These are phyloP conservation scores for Malacoraja senta DNA, from an alignment of 2,797 vertebrate species.

Conservation along the genomic window DNA sequence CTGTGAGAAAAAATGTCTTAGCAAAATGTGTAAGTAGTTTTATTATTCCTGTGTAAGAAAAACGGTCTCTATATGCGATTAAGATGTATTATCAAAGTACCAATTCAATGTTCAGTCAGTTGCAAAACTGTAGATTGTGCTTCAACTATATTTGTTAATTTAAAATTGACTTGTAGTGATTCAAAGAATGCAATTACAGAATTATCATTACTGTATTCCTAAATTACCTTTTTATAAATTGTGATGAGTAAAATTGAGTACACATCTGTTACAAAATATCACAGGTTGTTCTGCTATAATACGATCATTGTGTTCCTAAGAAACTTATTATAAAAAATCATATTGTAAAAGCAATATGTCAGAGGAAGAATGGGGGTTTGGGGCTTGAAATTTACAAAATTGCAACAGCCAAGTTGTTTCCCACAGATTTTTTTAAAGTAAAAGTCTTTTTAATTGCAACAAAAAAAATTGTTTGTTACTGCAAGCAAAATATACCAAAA, in stretches of 20 bases:
- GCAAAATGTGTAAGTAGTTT: constrained; percentile 88
- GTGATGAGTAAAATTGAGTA: not conserved
- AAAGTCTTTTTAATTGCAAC: no score
- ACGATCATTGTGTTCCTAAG: no score
- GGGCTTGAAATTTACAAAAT: no score
- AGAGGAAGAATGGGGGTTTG: no score
- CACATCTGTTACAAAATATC: not conserved
- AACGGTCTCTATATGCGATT: not conserved
- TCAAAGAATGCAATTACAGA: not conserved
- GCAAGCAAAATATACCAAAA: no score
- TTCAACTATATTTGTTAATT: not conserved
- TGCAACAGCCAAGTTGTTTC: no score
- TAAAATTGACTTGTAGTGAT: not conserved
- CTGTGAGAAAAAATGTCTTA: constrained; percentile 85
- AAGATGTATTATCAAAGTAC: constrained; percentile 38
- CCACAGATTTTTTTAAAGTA: no score
- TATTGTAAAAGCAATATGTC: no score
- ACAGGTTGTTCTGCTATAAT: no score
- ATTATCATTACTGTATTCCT: not conserved
- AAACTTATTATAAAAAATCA: no score
- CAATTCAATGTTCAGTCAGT: not conserved
- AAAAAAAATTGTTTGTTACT: no score
- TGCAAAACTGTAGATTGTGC: not conserved
- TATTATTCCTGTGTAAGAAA: not conserved
- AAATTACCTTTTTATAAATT: not conserved